phyloP scores from a whole-genome alignment of 2,888 invertebrate genomes.

The Cephonodes hylas region DNA sequence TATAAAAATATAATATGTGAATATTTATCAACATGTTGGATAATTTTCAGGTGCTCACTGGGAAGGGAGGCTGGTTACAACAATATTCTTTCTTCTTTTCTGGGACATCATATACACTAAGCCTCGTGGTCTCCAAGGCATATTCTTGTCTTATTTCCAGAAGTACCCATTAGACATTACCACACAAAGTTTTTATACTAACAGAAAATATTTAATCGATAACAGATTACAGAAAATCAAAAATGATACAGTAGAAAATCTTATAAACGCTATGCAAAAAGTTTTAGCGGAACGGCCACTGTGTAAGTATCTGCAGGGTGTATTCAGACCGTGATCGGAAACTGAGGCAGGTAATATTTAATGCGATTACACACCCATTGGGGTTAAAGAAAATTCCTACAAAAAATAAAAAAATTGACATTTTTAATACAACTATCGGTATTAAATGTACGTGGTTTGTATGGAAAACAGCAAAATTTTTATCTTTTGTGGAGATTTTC shows the following conservation, averaged over 20 bases:
- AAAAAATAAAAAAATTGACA: no score
- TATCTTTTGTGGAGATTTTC: no score
- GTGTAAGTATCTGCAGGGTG: conserved; percentile 51
- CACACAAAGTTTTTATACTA: conserved; percentile 83
- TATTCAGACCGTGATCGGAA: no score
- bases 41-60: conserved; percentile 86
- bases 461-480: no score
- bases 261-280: conserved; percentile 65
- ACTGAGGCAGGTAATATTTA: no score
- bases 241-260: conserved; percentile 47
- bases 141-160: conserved; percentile 85
- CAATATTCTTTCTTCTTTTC: conserved; percentile 85
- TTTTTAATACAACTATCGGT: no score
- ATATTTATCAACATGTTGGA: no score
- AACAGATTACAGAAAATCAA: conserved; percentile 65
- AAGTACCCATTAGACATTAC: conserved; percentile 86
- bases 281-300: conserved; percentile 72
- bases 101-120: conserved; percentile 88
- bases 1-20: not conserved
- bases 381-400: no score
- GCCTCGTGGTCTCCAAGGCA: conserved; percentile 68
- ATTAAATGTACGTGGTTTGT: no score
- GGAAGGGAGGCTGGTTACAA: conserved; percentile 84
- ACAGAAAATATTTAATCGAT: conserved; percentile 82
- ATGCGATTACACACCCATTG: no score